phyloP scores from a whole-genome alignment of 1,140 invertebrate species.

The Lordiphosa mommai region DNA sequence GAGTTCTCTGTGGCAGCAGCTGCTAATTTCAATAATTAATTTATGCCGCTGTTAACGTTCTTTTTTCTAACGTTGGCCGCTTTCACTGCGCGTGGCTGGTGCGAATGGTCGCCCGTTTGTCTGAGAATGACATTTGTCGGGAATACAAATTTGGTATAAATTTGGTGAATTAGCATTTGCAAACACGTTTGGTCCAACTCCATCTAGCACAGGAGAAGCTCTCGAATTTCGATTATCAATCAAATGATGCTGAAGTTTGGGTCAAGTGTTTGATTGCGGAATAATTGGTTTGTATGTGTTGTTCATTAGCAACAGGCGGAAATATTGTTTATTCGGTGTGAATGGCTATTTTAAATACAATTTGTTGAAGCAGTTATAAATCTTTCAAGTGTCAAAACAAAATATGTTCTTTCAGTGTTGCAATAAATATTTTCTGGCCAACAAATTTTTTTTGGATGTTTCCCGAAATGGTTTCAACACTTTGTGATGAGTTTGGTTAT shows the following conservation, averaged over 20 bases:
- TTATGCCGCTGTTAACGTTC: slow-evolving; percentile 42
- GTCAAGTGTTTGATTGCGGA: slow-evolving; percentile 45
- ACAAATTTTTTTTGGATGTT: no score
- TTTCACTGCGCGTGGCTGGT: slow-evolving; percentile 60
- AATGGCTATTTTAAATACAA: slow-evolving; percentile 49
- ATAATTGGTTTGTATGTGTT: slow-evolving; percentile 24
- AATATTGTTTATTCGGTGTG: slow-evolving; percentile 38
- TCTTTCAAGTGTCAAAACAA: slow-evolving; percentile 44
- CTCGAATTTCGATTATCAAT: background rate
- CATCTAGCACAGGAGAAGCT: no score
- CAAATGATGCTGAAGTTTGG: slow-evolving; percentile 4
- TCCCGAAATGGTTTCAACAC: background rate
- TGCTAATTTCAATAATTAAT: slow-evolving; percentile 68
- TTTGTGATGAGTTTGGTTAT: no score
- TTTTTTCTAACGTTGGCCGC: slow-evolving; percentile 16
- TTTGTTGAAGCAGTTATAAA: slow-evolving; percentile 67
- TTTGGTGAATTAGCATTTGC: slow-evolving; percentile 2
- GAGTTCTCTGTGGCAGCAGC: slow-evolving; percentile 21
- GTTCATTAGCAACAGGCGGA: slow-evolving; percentile 51
- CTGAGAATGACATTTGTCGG: slow-evolving; percentile 22
- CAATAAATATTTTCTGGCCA: slow-evolving; percentile 28
- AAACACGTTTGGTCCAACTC: no score
- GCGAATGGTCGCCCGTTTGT: slow-evolving; percentile 22
- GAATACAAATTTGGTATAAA: slow-evolving; percentile 15
- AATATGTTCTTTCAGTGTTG: slow-evolving; percentile 12